Percentiles rank a stretch among this genome's conserved stretches.
These are phyloP conservation scores for Leptopilina clavipes DNA, from an alignment of 1,140 invertebrate species.

Conservation along the genomic window DNA sequence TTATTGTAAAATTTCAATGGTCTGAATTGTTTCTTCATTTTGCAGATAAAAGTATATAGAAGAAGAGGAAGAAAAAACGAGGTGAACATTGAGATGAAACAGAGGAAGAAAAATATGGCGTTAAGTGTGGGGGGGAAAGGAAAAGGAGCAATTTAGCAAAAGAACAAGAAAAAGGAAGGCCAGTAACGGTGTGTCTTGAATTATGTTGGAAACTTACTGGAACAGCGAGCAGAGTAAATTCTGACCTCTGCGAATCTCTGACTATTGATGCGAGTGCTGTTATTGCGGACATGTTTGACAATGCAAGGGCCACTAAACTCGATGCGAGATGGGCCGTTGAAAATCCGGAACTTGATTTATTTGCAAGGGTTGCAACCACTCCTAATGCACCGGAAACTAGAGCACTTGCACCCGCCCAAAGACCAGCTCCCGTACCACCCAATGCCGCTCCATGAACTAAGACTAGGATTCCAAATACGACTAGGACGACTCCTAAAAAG, in stretches of 20 bases:
- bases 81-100: conserved; percentile 38
- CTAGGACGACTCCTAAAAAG: conserved; percentile 69
- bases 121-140: background rate
- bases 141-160: conserved; percentile 38
- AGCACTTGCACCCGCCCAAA: conserved; percentile 75
- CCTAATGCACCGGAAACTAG: conserved; percentile 69
- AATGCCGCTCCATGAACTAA: conserved; percentile 73
- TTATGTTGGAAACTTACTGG: conserved; percentile 57
- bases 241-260: conserved; percentile 68
- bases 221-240: conserved; percentile 59
- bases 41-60: conserved; percentile 31
- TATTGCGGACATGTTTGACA: conserved; percentile 72
- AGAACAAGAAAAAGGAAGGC: conserved; percentile 43
- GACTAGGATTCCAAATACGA: conserved; percentile 73
- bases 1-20: conserved; percentile 5
- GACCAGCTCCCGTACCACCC: conserved; percentile 71
- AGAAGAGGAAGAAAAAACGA: conserved; percentile 28
- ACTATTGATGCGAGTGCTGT: conserved; percentile 70
- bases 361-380: conserved; percentile 67
- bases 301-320: conserved; percentile 67
- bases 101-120: conserved; percentile 40
- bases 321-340: conserved; percentile 69
- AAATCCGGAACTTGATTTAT: conserved; percentile 63
- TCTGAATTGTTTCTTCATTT: conserved; percentile 1
- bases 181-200: conserved; percentile 40